These are phyloP conservation scores for Oreohelix idahoensis DNA, from an alignment of 1,140 invertebrate genomes.

Conservation along the genomic window DNA sequence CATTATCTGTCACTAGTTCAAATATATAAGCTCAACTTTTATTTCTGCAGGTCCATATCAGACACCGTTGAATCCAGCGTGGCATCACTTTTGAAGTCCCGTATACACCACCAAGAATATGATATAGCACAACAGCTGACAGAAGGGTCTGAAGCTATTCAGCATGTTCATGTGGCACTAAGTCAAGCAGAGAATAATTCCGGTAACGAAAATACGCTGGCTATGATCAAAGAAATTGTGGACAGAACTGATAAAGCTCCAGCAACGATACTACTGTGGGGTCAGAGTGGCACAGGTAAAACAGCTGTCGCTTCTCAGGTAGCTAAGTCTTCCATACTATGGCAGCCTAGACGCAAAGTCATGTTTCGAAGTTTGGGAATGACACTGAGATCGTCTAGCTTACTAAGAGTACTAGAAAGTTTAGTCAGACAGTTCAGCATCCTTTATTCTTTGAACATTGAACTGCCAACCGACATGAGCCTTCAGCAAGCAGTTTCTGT, in stretches of 20 bases:
- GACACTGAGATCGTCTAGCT: conserved; percentile 38
- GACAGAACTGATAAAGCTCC: neutral
- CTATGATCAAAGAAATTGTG: conserved; percentile 20
- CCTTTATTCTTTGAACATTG: conserved; percentile 33
- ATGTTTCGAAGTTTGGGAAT: conserved; percentile 41
- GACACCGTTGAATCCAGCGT: conserved; percentile 40
- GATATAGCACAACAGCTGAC: conserved; percentile 42
- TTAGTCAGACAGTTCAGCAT: conserved; percentile 42
- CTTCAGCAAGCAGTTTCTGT: conserved; percentile 28
- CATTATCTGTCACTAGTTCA: too few relatives aligned
- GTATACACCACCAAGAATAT: conserved; percentile 39
- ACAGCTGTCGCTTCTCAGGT: conserved; percentile 40
- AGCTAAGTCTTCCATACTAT: conserved; percentile 9
- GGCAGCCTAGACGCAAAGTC: conserved; percentile 33
- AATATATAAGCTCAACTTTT: neutral
- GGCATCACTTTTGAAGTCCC: conserved; percentile 36
- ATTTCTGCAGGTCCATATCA: conserved; percentile 25
- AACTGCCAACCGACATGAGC: conserved; percentile 28
- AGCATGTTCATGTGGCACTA: conserved; percentile 41
- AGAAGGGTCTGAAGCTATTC: conserved; percentile 37
- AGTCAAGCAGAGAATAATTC: neutral
- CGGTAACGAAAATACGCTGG: conserved; percentile 15
- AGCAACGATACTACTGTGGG: conserved; percentile 25
- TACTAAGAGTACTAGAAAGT: conserved; percentile 43
- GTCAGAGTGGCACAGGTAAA: conserved; percentile 43